Evolutionary conservation across 2,113 vertebrate genomes (phyloP).

Genomic region (Rhizomys pruinosus): DNA sequence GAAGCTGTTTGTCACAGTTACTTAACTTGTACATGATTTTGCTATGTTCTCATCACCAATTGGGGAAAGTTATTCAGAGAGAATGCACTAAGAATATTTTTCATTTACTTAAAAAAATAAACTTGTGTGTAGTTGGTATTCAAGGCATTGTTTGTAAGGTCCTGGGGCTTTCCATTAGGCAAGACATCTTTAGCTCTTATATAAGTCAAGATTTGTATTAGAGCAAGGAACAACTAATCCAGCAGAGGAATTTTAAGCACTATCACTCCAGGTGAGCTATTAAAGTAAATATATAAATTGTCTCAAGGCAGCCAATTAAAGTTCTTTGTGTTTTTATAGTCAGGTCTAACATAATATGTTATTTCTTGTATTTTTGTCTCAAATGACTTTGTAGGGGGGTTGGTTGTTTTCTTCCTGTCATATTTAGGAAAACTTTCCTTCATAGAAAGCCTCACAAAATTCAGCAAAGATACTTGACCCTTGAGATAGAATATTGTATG

Average conservation of each 20-base stretch:
- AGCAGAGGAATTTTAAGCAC: not conserved
- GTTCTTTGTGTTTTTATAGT: constrained; percentile 28
- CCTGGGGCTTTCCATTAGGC: constrained; percentile 18
- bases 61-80: constrained; percentile 77
- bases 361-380: not conserved
- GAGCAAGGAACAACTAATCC: not conserved
- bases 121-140: not conserved
- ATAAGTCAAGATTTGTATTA: not conserved
- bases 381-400: not conserved
- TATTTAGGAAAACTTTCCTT: not conserved
- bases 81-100: constrained; percentile 60
- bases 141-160: not conserved
- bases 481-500: not conserved
- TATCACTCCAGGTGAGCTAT: not conserved
- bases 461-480: not conserved
- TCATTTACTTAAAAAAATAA: constrained; percentile 32
- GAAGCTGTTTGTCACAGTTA: constrained; percentile 70
- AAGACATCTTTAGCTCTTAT: not conserved
- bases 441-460: not conserved
- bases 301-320: constrained; percentile 3
- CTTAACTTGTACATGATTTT: constrained; percentile 71
- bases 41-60: constrained; percentile 66
- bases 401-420: not conserved
- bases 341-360: constrained; percentile 7
- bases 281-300: not conserved